Conservation (phyloP, 2,797 vertebrate species). For the Melanotaenia trifasciata region DNA sequence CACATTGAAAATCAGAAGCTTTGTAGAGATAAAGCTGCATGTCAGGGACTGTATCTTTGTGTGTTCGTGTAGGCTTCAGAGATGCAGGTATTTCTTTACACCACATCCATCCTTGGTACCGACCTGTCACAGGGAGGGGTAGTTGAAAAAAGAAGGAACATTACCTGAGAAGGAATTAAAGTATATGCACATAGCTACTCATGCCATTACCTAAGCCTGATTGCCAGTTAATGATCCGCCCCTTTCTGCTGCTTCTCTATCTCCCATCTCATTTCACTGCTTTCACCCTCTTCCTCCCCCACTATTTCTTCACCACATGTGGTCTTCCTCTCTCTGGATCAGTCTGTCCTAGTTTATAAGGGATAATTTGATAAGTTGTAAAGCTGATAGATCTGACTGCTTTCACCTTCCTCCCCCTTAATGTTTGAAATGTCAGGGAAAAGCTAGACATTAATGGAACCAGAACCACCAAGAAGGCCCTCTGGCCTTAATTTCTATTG, state of each 20-base stretch:
- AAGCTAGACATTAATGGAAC: constrained; percentile 33
- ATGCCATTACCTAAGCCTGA: constrained; percentile 51
- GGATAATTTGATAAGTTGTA: constrained; percentile 35
- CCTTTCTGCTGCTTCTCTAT: constrained; percentile 7
- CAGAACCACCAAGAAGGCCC: constrained; percentile 8
- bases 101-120: constrained; percentile 60
- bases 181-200: constrained; percentile 49
- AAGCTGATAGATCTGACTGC: constrained; percentile 39
- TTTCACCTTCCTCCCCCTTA: constrained; percentile 27
- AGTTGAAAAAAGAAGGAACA: constrained; percentile 56
- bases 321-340: constrained; percentile 16
- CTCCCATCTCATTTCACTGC: constrained; percentile 29
- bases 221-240: constrained; percentile 59
- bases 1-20: constrained; percentile 29
- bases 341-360: constrained; percentile 6
- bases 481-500: constrained; percentile 24
- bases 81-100: constrained; percentile 65
- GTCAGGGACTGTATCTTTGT: background rate
- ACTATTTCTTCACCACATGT: background rate
- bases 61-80: constrained; percentile 11
- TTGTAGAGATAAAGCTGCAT: constrained; percentile 22
- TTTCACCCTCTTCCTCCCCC: background rate
- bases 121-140: constrained; percentile 42
- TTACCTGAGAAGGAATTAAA: constrained; percentile 71
- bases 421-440: constrained; percentile 43